Evolutionary conservation across 2,888 invertebrate genomes (phyloP), one percentile per base, ranked within the genome.

Genomic region (Noctua comes): DNA sequence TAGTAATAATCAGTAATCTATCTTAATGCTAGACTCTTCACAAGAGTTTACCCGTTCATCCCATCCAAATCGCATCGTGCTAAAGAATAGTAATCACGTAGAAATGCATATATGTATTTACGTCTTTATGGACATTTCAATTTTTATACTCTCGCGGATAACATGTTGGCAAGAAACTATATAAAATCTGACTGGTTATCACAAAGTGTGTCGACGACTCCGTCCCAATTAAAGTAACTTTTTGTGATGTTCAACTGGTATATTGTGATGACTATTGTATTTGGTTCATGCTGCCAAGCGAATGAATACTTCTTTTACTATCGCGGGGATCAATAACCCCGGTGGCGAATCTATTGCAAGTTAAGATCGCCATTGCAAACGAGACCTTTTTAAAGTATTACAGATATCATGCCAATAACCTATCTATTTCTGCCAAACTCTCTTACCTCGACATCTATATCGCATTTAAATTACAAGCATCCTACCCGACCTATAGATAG

Each of bases 1-100:
- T 76, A 86, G 83, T 84, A 80, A 78, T 87, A 86, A 73, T 85
- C 79, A 80, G 83, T 87, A 84, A 80, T 84, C 88, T 91, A 89
- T 86, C 90, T 91, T 90, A 92, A 66, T 71, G 80, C 89, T 93
- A 93, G 51, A 91, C 93, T 92, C 93, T 94, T 93, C 87, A 88
- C 88, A 93, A 93, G 93, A 94, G 93, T 89, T 88, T 91, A 93
- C 92, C 92, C 91, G 92, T 94, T 92, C 92, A 92, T 93, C 92
- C 92, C 93, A 93, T 93, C 88, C 90, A 91, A 92, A 92, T 92
- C 90, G 89, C 91, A 90, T 89, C 89, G 91, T 91, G 92, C 92
- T 90, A 83, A 81, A 75, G 40, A 80, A 71, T 62, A 80, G 59
- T 71, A 70, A 76, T 76, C 64, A 68, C 76, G 59, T 78, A 77